phyloP scores from a whole-genome alignment of 2,888 invertebrate species.

The Eurois occulta region DNA sequence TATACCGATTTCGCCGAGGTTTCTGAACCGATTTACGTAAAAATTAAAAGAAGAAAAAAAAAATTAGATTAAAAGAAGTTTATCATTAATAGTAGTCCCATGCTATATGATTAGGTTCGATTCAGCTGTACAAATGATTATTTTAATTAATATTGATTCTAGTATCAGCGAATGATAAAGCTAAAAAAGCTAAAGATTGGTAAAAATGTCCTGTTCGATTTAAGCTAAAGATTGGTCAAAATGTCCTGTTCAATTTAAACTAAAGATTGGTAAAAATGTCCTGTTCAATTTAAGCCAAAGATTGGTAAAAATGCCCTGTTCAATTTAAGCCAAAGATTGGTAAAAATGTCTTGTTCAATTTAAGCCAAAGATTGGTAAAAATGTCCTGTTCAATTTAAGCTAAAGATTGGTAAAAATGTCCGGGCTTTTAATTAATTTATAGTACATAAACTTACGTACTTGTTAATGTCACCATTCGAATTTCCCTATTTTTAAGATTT shows the following conservation, averaged over 20 bases:
- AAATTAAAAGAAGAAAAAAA: too few species aligned
- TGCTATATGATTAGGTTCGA: neutral
- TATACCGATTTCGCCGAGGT: too few species aligned
- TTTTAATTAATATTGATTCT: neutral
- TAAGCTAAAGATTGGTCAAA: slow-evolving; percentile 15
- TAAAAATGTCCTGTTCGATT: neutral
- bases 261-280: slow-evolving; percentile 8
- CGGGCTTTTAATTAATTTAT: neutral
- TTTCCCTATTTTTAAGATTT: slow-evolving; percentile 1
- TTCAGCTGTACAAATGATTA: neutral
- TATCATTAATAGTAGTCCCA: neutral
- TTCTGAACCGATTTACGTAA: too few species aligned
- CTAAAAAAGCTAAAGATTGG: slow-evolving; percentile 18
- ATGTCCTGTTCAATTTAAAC: too few species aligned
- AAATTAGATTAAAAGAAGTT: neutral
- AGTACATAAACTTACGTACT: neutral
- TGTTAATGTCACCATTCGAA: neutral
- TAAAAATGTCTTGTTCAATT: neutral
- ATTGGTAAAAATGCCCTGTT: slow-evolving; percentile 6
- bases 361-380: slow-evolving; percentile 15
- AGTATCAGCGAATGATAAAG: neutral
- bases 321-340: too few species aligned
- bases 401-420: slow-evolving; percentile 8
- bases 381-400: too few species aligned
- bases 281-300: too few species aligned